Evolutionary conservation across 2,888 invertebrate species (phyloP).

Genomic region (Chrysolina americana): DNA sequence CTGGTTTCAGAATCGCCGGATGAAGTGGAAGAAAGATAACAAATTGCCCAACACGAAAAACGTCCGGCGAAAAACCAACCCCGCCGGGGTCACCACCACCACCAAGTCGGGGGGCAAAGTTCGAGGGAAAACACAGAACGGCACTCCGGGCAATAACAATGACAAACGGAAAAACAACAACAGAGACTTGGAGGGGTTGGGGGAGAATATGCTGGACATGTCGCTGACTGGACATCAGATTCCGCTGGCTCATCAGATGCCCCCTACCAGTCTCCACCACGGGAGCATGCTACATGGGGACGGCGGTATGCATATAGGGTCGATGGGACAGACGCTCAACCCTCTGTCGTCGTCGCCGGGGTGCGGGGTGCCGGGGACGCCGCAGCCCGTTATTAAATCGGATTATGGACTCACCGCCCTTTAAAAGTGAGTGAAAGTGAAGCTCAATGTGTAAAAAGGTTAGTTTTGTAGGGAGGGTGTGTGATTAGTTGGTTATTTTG

Average conservation of each 20-base stretch:
- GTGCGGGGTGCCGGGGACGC: slow-evolving; percentile 71
- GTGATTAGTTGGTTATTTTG: slow-evolving; percentile 8
- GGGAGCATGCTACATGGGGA: slow-evolving; percentile 65
- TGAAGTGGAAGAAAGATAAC: slow-evolving; percentile 92
- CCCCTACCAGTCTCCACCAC: slow-evolving; percentile 62
- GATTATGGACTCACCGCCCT: slow-evolving; percentile 90
- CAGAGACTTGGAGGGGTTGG: slow-evolving; percentile 74
- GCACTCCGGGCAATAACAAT: slow-evolving; percentile 72
- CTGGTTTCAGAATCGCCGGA: slow-evolving; percentile 89
- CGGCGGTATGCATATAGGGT: slow-evolving; percentile 71
- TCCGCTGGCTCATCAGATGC: slow-evolving; percentile 71
- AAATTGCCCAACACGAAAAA: slow-evolving; percentile 89
- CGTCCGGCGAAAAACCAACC: slow-evolving; percentile 83
- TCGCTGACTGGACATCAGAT: slow-evolving; percentile 68
- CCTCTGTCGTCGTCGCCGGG: slow-evolving; percentile 73
- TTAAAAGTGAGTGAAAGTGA: slow-evolving; percentile 67
- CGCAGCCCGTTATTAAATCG: slow-evolving; percentile 82
- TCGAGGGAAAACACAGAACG: slow-evolving; percentile 68
- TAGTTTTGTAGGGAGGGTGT: not conserved
- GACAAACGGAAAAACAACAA: slow-evolving; percentile 77
- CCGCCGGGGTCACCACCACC: slow-evolving; percentile 79
- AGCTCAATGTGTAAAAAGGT: slow-evolving; percentile 50
- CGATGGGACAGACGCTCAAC: slow-evolving; percentile 72
- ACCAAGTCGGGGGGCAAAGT: slow-evolving; percentile 67
- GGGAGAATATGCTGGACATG: slow-evolving; percentile 70